phyloP scores from a whole-genome alignment of 2,797 vertebrate species.

The Hoplostethus atlanticus region DNA sequence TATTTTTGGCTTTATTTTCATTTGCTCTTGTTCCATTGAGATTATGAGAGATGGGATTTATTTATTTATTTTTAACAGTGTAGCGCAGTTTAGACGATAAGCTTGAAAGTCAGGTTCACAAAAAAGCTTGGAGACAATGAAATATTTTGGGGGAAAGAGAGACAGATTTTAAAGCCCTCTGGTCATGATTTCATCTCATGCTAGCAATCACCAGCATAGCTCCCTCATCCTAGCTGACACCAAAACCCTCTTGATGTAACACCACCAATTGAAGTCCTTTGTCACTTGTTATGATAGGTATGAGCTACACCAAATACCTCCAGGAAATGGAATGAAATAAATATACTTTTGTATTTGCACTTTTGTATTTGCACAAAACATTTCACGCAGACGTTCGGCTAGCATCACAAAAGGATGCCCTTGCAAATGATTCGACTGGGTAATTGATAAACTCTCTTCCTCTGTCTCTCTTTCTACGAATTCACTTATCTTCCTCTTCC shows the following conservation, averaged over 20 bases:
- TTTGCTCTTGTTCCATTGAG: background rate
- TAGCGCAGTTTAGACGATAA: background rate
- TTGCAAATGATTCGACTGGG: background rate
- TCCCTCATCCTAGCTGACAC: no score
- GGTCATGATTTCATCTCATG: background rate
- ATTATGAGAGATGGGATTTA: background rate
- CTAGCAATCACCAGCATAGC: no score
- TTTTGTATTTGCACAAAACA: background rate
- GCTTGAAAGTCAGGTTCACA: background rate
- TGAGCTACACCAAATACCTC: background rate
- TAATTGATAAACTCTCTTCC: background rate
- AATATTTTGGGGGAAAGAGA: background rate
- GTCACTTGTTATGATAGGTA: background rate
- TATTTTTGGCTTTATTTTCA: background rate
- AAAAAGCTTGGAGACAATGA: background rate
- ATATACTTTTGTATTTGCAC: background rate
- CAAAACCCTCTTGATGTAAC: background rate
- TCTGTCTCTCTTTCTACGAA: background rate
- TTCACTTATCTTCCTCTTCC: background rate
- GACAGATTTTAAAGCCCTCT: background rate
- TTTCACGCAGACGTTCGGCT: background rate
- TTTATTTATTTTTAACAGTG: background rate
- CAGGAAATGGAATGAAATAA: background rate
- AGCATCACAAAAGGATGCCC: conserved; percentile 4
- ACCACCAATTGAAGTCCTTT: background rate